Percentiles rank a stretch among this genome's conserved stretches.
phyloP scores from a whole-genome alignment of 2,797 vertebrate genomes.

The Phylloscopus collybita region DNA sequence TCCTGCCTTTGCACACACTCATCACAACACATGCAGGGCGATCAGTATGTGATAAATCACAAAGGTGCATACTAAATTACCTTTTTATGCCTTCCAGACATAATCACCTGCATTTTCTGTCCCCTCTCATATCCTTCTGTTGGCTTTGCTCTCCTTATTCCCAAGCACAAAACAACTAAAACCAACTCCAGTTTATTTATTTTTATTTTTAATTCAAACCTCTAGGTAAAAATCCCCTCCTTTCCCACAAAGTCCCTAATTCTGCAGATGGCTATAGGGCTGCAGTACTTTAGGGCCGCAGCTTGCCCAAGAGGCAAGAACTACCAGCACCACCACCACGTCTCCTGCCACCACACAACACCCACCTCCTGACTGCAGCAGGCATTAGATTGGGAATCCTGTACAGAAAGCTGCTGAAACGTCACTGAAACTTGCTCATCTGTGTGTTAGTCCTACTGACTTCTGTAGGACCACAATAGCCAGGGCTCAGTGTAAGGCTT shows the following conservation, averaged over 20 bases:
- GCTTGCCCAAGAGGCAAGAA: neutral
- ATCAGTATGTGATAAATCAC: neutral
- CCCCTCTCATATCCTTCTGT: neutral
- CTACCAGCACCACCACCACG: neutral
- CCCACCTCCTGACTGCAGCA: neutral
- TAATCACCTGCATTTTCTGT: conserved; percentile 25
- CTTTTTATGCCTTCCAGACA: neutral
- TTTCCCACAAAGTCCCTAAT: neutral
- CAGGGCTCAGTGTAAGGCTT: neutral
- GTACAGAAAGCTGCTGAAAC: neutral
- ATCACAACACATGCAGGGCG: neutral
- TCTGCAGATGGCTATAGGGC: neutral
- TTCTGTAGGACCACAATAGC: neutral
- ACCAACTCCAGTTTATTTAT: neutral
- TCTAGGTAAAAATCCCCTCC: neutral
- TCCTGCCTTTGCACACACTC: neutral
- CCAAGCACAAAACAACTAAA: neutral
- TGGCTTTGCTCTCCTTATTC: neutral
- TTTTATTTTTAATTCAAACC: neutral
- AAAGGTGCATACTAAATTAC: neutral
- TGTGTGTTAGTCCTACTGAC: accelerated
- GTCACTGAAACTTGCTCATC: neutral
- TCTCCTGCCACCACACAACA: neutral
- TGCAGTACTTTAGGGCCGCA: neutral
- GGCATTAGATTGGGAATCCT: neutral